Percentiles rank a stretch among this genome's conserved stretches.
Evolutionary conservation across 2,113 vertebrate species (phyloP).

Genomic region (Pelmatolapia mariae): DNA sequence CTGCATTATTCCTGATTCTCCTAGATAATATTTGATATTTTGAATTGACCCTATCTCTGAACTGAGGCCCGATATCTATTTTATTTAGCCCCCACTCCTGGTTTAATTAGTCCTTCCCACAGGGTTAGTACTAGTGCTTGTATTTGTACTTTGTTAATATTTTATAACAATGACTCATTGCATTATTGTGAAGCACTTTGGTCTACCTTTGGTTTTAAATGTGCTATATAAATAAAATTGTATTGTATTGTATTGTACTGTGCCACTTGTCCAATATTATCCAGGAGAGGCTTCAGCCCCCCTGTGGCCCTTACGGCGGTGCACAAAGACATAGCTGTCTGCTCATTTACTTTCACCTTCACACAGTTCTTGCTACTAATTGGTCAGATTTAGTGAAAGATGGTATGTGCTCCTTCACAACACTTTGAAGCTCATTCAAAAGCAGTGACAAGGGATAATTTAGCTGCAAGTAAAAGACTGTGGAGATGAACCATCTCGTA

Average conservation of each 20-base stretch:
- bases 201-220: not conserved
- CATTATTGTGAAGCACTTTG: not conserved
- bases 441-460: not conserved
- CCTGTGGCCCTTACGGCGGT: not conserved
- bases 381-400: not conserved
- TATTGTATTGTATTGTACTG: not conserved
- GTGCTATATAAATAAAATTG: not conserved
- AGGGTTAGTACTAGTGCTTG: not conserved
- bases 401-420: not conserved
- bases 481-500: not conserved
- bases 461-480: not conserved
- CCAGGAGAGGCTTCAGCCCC: not conserved
- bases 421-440: not conserved
- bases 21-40: not conserved
- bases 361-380: not conserved
- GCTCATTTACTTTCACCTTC: not conserved
- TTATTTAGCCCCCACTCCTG: not conserved
- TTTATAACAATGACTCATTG: not conserved
- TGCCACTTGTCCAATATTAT: not conserved
- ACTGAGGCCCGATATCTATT: not conserved
- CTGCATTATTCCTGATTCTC: not conserved
- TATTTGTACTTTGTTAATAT: not conserved
- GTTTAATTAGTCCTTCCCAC: not conserved
- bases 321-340: not conserved
- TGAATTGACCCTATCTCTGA: not conserved